Evolutionary conservation across 2,113 vertebrate species (phyloP), one percentile per base, ranked within the genome.

Genomic region (Ranitomeya imitator): DNA sequence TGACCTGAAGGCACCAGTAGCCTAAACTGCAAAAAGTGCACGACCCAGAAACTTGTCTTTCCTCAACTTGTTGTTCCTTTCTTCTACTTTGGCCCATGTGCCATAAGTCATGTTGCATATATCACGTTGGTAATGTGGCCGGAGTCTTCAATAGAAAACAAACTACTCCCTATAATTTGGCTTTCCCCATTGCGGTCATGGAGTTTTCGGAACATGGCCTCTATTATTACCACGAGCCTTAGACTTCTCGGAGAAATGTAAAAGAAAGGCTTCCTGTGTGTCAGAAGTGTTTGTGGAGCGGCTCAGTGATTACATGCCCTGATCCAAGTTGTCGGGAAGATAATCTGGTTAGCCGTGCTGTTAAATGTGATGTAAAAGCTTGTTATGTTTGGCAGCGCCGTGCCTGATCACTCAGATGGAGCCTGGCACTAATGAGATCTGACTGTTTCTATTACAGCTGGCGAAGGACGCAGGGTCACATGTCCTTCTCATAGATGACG

Each of bases 401-500:
- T 23, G 23, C 2, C 26, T 74, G 54, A 73, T 37, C 51, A 69
- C 8, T 71, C 67, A 10, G 7, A 55, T 73, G 67, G 26, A 14
- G 67, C 23, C 21, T 1, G 57, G 15, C 76, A 12, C 45, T 61
- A 79, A 60, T 77, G 45, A 59, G 59, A 76, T 52, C 57, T 63
- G 61, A n/a, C 60, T 87, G 51, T 45, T 87, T 90, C 93, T 92
- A 79, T 83, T 92, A 86, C 90, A 99, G 98, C 91, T 97, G 76
- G 95, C 93, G 85, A 96, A 95, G 78, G 92, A 93, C 69, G 94
- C 96, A 6, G 94, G 93, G 91, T 94, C 88, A 67, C 93, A 91
- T 21, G 90, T 94, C 90, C 88, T 92, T 91, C 93, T 99, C 94
- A 96, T 95, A 83, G 94, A 94, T 11, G 90, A 91, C 83, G 97